Base-by-base conservation (phyloP, 1,140 invertebrate genomes). In the Eciton burchellii region DNA sequence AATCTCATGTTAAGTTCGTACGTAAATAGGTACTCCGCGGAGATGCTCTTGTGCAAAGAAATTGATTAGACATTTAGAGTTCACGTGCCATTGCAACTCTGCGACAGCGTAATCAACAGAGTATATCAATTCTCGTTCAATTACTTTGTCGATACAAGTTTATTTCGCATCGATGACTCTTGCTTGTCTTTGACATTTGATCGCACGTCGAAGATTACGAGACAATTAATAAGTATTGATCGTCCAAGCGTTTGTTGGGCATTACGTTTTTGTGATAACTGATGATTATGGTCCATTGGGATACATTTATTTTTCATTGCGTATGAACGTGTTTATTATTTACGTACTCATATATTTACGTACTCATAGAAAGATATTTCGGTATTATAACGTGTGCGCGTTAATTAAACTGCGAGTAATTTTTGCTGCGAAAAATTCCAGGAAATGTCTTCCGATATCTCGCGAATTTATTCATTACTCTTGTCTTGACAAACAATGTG, bases 191-290 rank as follows among this genome's bases (percentile, higher is more conserved):
- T 41, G 16, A 26, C 3, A 4, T 59, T 43, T 14, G 26, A 1
- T 47, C 14, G 56, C 29, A n/a, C 43, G 6, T 3, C 29, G 3
- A 21, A 62, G 19, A 16, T 73, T 8, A 11, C 0, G 21, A n/a
- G 21, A 47, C 14, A 5, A 14, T 21, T 62, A 47, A 60, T 74
- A 74, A 62, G 47, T 60, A 74, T 49, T 26, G 12, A 62, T 62
- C 0, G 24, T 62, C 29, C 26, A 16, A 74, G 43, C 6, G 16
- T 29, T 74, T 62, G 1, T 47, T 41, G 49, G 35, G 43, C 29
- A 14, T 16, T 49, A n/a, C 35, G 49, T 56, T 19, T 45, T n/a
- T n/a, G 24, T 12, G 49, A 54, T 41, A n/a, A 73, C 19, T 59
- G 54, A 41, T 19, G n/a, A n/a, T n/a, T n/a, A n/a, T 35, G 35